A percentile compares a stretch with the other conserved stretches of the same genome.
These are phyloP conservation scores for Lepidocyrtinus sp. DNA, from an alignment of 2,888 invertebrate species.

Conservation along the genomic window DNA sequence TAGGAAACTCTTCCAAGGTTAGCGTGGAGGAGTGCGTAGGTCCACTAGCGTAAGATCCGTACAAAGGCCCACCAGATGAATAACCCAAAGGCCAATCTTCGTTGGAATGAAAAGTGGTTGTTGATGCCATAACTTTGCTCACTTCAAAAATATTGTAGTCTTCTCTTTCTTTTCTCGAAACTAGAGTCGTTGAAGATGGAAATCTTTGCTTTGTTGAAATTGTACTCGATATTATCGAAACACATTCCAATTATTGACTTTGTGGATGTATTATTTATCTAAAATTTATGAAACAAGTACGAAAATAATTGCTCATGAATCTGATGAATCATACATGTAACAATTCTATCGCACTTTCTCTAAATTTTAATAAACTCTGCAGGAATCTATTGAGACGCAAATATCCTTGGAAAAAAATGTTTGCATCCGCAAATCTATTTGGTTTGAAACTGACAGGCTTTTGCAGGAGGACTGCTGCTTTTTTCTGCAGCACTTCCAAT, in stretches of 20 bases:
- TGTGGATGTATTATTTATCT: no score
- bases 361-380: neutral
- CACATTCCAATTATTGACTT: constrained; percentile 39
- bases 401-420: neutral
- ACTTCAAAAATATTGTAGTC: no score
- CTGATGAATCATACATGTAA: neutral
- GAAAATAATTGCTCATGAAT: constrained; percentile 55
- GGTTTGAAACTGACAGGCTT: constrained; percentile 14
- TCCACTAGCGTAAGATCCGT: constrained; percentile 42
- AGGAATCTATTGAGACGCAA: neutral
- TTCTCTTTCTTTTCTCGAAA: constrained; percentile 4
- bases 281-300: constrained; percentile 23
- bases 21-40: constrained; percentile 41
- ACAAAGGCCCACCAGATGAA: constrained; percentile 37
- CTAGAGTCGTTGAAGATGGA: neutral
- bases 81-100: constrained; percentile 55
- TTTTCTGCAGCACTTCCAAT: constrained; percentile 7
- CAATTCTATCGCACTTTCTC: constrained; percentile 55
- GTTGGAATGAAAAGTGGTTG: constrained; percentile 31
- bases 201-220: neutral
- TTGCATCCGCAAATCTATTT: neutral
- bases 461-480: neutral
- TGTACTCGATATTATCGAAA: constrained; percentile 22
- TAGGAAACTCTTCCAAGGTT: constrained; percentile 45
- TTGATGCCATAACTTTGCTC: constrained; percentile 27